Conservation (phyloP, 2,113 vertebrate species). For the Labeo rohita region DNA sequence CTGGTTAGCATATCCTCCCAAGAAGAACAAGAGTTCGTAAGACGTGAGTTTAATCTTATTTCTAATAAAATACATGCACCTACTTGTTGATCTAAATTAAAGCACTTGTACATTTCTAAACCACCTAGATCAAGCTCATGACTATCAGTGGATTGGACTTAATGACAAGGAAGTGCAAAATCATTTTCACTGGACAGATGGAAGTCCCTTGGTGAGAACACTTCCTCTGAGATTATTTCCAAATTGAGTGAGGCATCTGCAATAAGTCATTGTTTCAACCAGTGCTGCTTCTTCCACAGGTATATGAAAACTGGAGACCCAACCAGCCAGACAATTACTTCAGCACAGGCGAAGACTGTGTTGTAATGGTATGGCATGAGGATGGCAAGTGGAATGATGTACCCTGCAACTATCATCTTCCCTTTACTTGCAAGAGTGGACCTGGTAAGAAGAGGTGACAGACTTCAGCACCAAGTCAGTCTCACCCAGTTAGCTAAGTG, state of each 20-base stretch:
- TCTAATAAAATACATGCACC: not conserved
- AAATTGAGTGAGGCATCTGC: not conserved
- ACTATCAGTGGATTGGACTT: slow-evolving; percentile 97
- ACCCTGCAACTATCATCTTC: slow-evolving; percentile 93
- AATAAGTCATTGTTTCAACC: not conserved
- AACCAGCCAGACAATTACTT: slow-evolving; percentile 95
- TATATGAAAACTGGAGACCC: slow-evolving; percentile 91
- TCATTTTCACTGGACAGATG: slow-evolving; percentile 92
- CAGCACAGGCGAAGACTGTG: slow-evolving; percentile 86
- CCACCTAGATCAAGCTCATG: slow-evolving; percentile 81
- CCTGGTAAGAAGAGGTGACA: slow-evolving; percentile 76
- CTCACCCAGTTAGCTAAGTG: not conserved
- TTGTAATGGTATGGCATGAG: slow-evolving; percentile 95
- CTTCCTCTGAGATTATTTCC: not conserved
- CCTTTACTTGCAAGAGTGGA: slow-evolving; percentile 93
- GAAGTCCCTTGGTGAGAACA: slow-evolving; percentile 84
- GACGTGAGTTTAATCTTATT: slow-evolving; percentile 81
- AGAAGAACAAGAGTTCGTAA: slow-evolving; percentile 92
- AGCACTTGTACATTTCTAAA: slow-evolving; percentile 6
- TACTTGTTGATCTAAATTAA: not conserved
- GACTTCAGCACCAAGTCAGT: not conserved
- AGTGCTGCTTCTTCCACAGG: slow-evolving; percentile 67
- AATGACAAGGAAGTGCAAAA: slow-evolving; percentile 88
- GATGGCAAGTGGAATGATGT: slow-evolving; percentile 92
- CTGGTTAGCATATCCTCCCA: slow-evolving; percentile 90